Evolutionary conservation across 2,888 invertebrate species (phyloP).

Genomic region (Podabrus alpinus): DNA sequence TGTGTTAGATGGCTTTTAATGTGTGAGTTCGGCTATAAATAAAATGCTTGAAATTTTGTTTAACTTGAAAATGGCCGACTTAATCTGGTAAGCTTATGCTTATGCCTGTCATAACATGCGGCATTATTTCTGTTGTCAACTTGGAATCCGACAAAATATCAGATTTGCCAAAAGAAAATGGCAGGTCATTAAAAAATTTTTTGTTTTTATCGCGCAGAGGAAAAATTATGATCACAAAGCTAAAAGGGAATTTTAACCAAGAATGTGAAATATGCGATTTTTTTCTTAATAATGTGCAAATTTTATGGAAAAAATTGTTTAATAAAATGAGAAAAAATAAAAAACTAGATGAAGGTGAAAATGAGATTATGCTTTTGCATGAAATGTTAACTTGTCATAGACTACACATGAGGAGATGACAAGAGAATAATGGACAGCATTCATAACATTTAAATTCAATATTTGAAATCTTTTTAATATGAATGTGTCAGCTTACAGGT

Average conservation of each 20-base stretch:
- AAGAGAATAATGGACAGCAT: constrained; percentile 23
- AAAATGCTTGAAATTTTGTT: constrained; percentile 24
- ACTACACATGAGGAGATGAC: constrained; percentile 21
- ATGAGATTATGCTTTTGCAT: constrained; percentile 10
- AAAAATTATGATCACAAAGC: background rate
- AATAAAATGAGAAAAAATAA: constrained; percentile 8
- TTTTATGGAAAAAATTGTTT: background rate
- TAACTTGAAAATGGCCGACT: constrained; percentile 23
- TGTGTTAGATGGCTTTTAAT: constrained; percentile 8
- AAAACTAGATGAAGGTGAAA: constrained; percentile 15
- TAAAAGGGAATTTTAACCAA: background rate
- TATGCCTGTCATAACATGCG: background rate
- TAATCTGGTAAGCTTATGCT: constrained; percentile 22
- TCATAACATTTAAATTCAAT: constrained; percentile 26
- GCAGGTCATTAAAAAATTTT: constrained; percentile 15
- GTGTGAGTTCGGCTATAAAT: constrained; percentile 20
- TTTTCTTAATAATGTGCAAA: background rate
- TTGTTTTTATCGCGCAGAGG: background rate
- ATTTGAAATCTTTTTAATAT: constrained; percentile 23
- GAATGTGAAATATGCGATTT: background rate
- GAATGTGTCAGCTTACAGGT: constrained; percentile 12
- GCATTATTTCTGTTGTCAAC: constrained; percentile 1
- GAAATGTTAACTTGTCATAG: constrained; percentile 18
- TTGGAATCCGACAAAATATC: constrained; percentile 2
- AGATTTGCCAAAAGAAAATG: constrained; percentile 3